A percentile compares a stretch with the other conserved stretches of the same genome.
phyloP scores from a whole-genome alignment of 2,797 vertebrate species.

The Tenualosa ilisha region DNA sequence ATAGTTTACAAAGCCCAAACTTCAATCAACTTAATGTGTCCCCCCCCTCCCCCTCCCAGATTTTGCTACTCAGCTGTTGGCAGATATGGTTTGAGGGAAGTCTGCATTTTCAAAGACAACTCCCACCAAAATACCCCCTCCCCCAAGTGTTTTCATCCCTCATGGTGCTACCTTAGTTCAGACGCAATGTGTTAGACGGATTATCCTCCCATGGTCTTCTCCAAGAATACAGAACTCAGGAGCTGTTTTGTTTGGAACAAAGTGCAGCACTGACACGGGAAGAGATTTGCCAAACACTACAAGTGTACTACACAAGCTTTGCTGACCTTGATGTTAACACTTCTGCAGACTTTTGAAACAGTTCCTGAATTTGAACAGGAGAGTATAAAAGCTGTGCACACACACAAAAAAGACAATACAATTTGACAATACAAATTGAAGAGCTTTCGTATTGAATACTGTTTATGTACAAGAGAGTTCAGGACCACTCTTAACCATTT shows the following conservation, averaged over 20 bases:
- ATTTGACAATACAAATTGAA: background rate
- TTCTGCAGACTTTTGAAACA: background rate
- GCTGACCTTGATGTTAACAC: background rate
- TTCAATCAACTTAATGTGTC: too few species aligned
- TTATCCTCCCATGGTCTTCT: background rate
- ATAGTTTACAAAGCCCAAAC: too few species aligned
- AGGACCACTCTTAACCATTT: background rate
- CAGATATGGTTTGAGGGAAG: background rate
- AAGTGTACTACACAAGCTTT: background rate
- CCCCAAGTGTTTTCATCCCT: too few species aligned
- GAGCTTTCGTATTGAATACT: background rate
- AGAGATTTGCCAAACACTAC: background rate
- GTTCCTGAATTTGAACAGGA: background rate
- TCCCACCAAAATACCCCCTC: background rate
- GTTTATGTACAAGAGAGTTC: background rate
- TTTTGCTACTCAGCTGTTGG: too few species aligned
- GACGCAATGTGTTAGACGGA: background rate
- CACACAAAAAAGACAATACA: background rate
- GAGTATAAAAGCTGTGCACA: background rate
- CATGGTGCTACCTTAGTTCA: background rate
- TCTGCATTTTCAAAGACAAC: too few species aligned
- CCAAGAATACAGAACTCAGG: background rate
- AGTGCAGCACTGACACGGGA: background rate
- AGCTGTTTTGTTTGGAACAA: background rate
- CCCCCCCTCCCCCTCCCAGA: too few species aligned